Conservation (phyloP, 2,113 vertebrate species). For the Rhinopomastus cyanomelas region DNA sequence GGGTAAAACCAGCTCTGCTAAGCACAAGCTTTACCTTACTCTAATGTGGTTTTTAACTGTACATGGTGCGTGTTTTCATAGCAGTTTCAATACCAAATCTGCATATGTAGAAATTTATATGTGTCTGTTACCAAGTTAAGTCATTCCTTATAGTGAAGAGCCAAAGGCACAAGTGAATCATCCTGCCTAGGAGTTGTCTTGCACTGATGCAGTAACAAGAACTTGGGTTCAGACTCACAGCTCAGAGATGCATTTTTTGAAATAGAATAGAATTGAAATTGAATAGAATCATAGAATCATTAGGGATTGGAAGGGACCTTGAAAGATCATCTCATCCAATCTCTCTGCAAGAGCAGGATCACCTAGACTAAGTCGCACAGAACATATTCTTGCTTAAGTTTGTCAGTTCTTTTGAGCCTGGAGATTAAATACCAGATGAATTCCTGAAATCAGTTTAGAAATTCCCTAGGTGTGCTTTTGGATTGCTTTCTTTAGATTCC, state of each 20-base stretch:
- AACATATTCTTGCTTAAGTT: not conserved
- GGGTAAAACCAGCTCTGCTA: not conserved
- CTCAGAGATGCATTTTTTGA: conserved; percentile 13
- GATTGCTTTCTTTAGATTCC: conserved; percentile 7
- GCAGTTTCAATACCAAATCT: not conserved
- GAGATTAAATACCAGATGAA: not conserved
- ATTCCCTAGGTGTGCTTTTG: conserved; percentile 12
- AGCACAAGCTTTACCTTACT: not conserved
- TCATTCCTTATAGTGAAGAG: conserved; percentile 12
- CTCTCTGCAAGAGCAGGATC: too few species aligned
- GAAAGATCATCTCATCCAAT: too few species aligned
- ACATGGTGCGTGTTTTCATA: not conserved
- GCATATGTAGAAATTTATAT: not conserved
- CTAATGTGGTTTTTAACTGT: not conserved
- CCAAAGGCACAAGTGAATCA: not conserved
- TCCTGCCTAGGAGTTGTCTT: not conserved
- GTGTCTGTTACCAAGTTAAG: not conserved
- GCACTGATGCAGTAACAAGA: conserved; percentile 5
- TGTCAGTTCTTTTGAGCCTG: not conserved
- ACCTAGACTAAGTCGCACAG: too few species aligned
- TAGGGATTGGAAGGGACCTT: too few species aligned
- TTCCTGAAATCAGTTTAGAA: conserved; percentile 33
- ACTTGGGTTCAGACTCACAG: conserved; percentile 14
- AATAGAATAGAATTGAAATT: too few species aligned
- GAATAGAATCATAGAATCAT: too few species aligned